phyloP scores from a whole-genome alignment of 2,888 invertebrate genomes.

The Apodemia hepburni region DNA sequence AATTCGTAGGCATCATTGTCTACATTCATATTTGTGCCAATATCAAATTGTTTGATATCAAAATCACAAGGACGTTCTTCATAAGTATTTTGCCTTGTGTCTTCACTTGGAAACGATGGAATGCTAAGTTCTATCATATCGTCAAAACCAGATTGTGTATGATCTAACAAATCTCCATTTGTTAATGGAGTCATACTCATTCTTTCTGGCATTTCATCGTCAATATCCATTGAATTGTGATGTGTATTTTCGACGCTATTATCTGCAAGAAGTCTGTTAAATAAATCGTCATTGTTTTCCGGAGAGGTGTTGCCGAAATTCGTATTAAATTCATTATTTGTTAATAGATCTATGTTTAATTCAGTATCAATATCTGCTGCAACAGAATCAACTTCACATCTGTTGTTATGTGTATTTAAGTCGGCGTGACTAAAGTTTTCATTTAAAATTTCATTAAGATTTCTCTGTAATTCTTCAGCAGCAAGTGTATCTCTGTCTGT shows the following conservation, averaged over 20 bases:
- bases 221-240: conserved; percentile 38
- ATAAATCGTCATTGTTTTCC: conserved; percentile 61
- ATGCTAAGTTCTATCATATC: conserved; percentile 69
- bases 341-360: conserved; percentile 40
- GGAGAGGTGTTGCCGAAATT: conserved; percentile 53
- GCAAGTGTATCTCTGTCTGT: conserved; percentile 53
- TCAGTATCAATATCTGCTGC: conserved; percentile 52
- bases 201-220: conserved; percentile 51
- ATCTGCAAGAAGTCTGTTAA: conserved; percentile 57
- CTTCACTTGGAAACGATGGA: conserved; percentile 66
- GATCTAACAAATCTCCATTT: conserved; percentile 65
- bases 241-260: conserved; percentile 40
- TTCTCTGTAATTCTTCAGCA: conserved; percentile 63
- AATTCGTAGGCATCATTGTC: conserved; percentile 73
- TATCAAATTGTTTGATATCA: conserved; percentile 83
- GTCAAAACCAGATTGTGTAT: conserved; percentile 59
- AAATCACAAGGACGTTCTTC: conserved; percentile 61
- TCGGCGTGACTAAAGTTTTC: conserved; percentile 68
- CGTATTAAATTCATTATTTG: conserved; percentile 44
- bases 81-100: conserved; percentile 46
- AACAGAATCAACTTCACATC: conserved; percentile 41
- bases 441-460: conserved; percentile 67
- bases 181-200: conserved; percentile 62
- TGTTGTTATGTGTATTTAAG: conserved; percentile 46
- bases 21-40: conserved; percentile 78